phyloP scores from a whole-genome alignment of 2,113 vertebrate species.

The Paralichthys olivaceus region DNA sequence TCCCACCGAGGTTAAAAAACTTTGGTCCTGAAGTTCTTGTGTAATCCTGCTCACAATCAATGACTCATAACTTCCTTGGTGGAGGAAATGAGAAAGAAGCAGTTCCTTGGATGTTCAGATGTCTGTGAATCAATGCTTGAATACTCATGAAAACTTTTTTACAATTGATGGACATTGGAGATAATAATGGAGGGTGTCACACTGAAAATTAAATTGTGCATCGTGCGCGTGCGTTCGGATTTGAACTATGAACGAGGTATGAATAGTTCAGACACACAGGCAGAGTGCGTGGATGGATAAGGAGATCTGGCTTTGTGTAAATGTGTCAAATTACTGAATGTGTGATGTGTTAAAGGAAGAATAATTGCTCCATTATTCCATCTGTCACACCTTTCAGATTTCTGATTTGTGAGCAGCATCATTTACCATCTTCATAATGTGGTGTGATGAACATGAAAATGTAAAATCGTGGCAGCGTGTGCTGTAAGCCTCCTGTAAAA shows the following conservation, averaged over 20 bases:
- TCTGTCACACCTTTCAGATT: conserved; percentile 43
- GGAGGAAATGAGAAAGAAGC: too few species aligned
- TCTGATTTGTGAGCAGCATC: conserved; percentile 50
- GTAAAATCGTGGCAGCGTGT: conserved; percentile 38
- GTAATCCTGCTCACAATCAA: too few species aligned
- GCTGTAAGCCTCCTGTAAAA: conserved; percentile 53
- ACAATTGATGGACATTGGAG: neutral
- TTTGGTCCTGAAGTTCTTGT: too few species aligned
- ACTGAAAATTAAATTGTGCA: neutral
- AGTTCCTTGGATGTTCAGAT: neutral
- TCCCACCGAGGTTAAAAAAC: too few species aligned
- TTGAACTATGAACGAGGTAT: neutral
- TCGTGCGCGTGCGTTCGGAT: neutral
- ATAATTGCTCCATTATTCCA: conserved; percentile 55
- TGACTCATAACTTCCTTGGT: too few species aligned
- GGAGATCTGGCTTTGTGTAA: conserved; percentile 25
- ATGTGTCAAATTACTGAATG: conserved; percentile 31
- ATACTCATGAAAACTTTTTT: too few species aligned
- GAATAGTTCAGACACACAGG: neutral
- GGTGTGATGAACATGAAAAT: conserved; percentile 58
- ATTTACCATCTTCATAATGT: conserved; percentile 38
- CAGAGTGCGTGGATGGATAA: neutral
- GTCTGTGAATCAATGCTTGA: neutral
- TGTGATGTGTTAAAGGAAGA: conserved; percentile 36
- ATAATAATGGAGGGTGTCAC: neutral